These are phyloP conservation scores for Callocephalon fimbriatum DNA, from an alignment of 2,113 vertebrate species.

Conservation along the genomic window DNA sequence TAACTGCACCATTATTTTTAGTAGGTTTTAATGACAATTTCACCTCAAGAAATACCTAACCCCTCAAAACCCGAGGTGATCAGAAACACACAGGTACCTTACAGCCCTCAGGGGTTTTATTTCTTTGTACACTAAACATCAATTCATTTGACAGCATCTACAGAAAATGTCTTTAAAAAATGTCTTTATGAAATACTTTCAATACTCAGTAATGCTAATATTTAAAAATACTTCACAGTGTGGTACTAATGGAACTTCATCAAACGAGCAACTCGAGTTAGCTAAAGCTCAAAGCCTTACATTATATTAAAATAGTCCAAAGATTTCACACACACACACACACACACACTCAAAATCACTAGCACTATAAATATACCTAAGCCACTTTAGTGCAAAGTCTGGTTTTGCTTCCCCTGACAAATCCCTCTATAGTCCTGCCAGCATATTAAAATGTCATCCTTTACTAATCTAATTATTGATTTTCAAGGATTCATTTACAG, in stretches of 20 bases:
- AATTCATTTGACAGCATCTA: constrained; percentile 38
- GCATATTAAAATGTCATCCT: constrained; percentile 49
- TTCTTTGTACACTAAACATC: constrained; percentile 45
- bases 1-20: constrained; percentile 31
- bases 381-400: constrained; percentile 54
- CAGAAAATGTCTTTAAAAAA: constrained; percentile 32
- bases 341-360: constrained; percentile 29
- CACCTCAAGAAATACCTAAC: constrained; percentile 44
- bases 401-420: constrained; percentile 54
- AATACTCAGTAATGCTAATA: constrained; percentile 56
- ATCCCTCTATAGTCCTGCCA: constrained; percentile 58
- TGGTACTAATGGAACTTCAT: constrained; percentile 53
- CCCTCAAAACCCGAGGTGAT: constrained; percentile 25
- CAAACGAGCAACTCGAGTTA: constrained; percentile 43
- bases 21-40: constrained; percentile 16
- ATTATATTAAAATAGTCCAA: constrained; percentile 53
- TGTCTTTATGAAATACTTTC: constrained; percentile 53
- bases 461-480: constrained; percentile 59
- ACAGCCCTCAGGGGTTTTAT: constrained; percentile 17
- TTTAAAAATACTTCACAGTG: constrained; percentile 71
- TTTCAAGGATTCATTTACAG: constrained; percentile 59
- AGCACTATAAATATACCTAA: constrained; percentile 59
- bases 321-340: constrained; percentile 42
- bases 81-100: constrained; percentile 37
- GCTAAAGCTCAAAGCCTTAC: constrained; percentile 55